Base-by-base conservation (phyloP, 2,113 vertebrate genomes). In the Nerophis lumbriciformis region DNA sequence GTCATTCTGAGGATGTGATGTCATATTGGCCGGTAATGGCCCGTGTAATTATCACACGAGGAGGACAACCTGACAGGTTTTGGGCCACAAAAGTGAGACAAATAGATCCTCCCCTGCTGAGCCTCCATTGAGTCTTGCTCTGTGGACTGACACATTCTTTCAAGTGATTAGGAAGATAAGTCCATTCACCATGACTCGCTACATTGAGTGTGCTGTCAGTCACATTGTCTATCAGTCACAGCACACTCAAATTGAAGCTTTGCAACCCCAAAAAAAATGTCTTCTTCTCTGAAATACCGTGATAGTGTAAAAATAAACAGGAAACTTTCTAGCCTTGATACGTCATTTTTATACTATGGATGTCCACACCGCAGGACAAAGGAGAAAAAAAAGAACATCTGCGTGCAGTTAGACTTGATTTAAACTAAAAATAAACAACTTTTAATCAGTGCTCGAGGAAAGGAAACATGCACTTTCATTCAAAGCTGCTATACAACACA, bases 381-480 rank as follows among this genome's bases (percentile, higher is more conserved):
- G 42, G 39, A 48, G 66, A 68, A 53, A 16, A 16, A 69, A 42
- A 45, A 57, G 69, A 61, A 54, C 71, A 72, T 75, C 65, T 78
- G 80, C 70, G 67, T 52, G 49, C 8, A 21, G 28, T 58, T 21
- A 47, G 48, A 4, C 6, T 28, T 47, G 38, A 59, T 61, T 48
- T 50, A 44, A 63, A 16, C 36, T 14, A 72, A 65, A 65, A 19
- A 70, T 72, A 78, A 75, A 73, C 64, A 72, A 66, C 56, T 57
- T 68, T 53, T 64, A 64, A 69, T 48, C 48, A 13, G 48, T 53
- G 16, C 65, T 72, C 59, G 59, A 64, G 53, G 39, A 36, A 45
- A 71, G 39, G 53, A 58, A 47, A 60, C 4, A 56, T 8, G 7
- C 7, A 8, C 16, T 35, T 53, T 6, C 3, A 13, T 35, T 28